Evolutionary conservation across 2,888 invertebrate species (phyloP), one percentile per base, ranked within the genome.

Genomic region (Ichneumoninae sp.): DNA sequence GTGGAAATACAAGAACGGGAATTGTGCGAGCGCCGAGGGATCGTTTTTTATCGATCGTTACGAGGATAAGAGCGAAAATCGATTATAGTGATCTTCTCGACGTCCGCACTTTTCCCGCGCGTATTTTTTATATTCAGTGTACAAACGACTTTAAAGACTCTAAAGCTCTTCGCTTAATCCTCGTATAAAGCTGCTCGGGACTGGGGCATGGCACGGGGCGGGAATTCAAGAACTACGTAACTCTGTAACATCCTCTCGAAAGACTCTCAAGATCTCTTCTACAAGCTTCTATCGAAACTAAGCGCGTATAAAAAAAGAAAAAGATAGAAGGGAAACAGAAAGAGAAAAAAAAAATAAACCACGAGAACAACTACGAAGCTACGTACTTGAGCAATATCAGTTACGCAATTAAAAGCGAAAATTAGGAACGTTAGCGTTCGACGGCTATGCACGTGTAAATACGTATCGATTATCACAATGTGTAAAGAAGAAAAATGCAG

Each of bases 381-480:
- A 80, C 72, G 79, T 78, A 84, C 71, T 84, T 86, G 86, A 86
- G 82, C 83, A 82, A 85, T 81, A 83, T 83, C 62, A 86, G 83
- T 87, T 84, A 87, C 84, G 86, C 85, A 83, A 80, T 83, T 69
- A 80, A 68, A 77, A 66, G 70, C 84, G 75, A 84, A 82, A 66
- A 68, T 50, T 84, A 84, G 86, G 86, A 77, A 84, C 84, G 85
- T 86, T 83, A 81, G 84, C 87, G 82, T 87, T 82, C 77, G 80
- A 87, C 69, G 82, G 83, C 78, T 80, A 80, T 84, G 62, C 71
- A 72, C 76, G 80, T 72, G 44, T 54, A 76, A 84, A 84, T 86
- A 89, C 87, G 89, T 88, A 89, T 84, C 86, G 86, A 89, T 88
- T 90, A 91, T 91, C 90, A 91, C 91, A 91, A 90, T 88, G 80